Conservation (phyloP, 2,113 vertebrate species). For the Delphinus delphis region DNA sequence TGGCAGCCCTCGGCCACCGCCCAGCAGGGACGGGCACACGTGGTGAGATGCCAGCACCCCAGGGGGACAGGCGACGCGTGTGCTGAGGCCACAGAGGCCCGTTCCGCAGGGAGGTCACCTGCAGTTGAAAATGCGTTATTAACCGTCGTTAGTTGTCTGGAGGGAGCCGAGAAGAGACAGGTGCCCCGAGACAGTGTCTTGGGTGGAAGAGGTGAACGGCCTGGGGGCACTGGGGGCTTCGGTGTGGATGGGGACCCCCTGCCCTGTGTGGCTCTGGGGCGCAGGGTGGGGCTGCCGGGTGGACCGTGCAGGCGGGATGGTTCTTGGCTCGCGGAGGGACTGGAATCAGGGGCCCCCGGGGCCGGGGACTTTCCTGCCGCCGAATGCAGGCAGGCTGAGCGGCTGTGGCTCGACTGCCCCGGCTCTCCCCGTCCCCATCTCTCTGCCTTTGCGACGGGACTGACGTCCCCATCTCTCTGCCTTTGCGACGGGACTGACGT, state of each 20-base stretch:
- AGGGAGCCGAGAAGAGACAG: not conserved
- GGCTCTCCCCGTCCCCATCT: not conserved
- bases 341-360: not conserved
- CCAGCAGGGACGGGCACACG: constrained; percentile 16
- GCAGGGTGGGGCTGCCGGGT: not conserved
- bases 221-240: not conserved
- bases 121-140: not conserved
- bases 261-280: not conserved
- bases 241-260: not conserved
- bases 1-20: constrained; percentile 27
- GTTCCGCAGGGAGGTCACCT: too few species aligned
- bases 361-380: not conserved
- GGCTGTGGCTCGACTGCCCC: not conserved
- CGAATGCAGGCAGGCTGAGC: not conserved
- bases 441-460: not conserved
- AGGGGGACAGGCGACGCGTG: rapidly evolving
- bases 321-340: not conserved
- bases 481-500: not conserved
- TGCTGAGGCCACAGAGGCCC: not conserved
- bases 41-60: not conserved
- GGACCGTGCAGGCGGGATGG: not conserved
- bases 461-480: not conserved
- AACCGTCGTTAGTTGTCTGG: not conserved
- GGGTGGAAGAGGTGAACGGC: not conserved
- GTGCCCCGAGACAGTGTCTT: not conserved